Evolutionary conservation across 1,140 invertebrate species (phyloP), one percentile per base, ranked within the genome.

Genomic region (Anadara kagoshimensis): DNA sequence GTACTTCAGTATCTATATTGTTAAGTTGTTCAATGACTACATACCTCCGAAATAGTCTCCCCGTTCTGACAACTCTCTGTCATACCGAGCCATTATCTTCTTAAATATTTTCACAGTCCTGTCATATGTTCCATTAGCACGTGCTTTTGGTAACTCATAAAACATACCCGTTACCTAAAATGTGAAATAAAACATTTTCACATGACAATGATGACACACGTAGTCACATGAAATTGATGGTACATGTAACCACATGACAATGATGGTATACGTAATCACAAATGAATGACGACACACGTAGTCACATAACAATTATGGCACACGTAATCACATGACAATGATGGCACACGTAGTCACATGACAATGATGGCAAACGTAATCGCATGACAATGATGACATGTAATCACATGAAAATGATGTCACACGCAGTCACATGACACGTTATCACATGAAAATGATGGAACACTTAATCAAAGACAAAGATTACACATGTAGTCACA

Each of bases 21-120:
- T 36, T 36, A 2, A 36, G 29, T 36, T 36, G 29, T 1, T 14
- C 24, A 51, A 41, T 8, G 22, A 3, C 4, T 36, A 63, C 45
- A 63, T 61, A 82, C 80, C 80, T 69, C 78, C 80, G 59, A 82
- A 79, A 56, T 56, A 82, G 5, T 72, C 43, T 14, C 80, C 80
- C 47, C 78, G 73, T 36, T 64, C 41, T 54, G 20, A 22, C 0
- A 83, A 29, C 24, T 75, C 78, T 11, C 74, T 64, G 43, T 83
- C 82, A 62, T 78, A 78, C 22, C 69, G 69, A 12, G 69, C 36
- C 59, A 83, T 26, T 24, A 72, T 69, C 58, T 77, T 69, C 20
- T 53, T 49, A 29, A 70, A 69, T 41, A 61, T 70, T 14, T 73
- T 67, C 29, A 77, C 56, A 36, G 69, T 70, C 22, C 63, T 68